A percentile compares a stretch with the other conserved stretches of the same genome.
Conservation (phyloP, 2,888 invertebrate species). For the Thymelicus acteon region DNA sequence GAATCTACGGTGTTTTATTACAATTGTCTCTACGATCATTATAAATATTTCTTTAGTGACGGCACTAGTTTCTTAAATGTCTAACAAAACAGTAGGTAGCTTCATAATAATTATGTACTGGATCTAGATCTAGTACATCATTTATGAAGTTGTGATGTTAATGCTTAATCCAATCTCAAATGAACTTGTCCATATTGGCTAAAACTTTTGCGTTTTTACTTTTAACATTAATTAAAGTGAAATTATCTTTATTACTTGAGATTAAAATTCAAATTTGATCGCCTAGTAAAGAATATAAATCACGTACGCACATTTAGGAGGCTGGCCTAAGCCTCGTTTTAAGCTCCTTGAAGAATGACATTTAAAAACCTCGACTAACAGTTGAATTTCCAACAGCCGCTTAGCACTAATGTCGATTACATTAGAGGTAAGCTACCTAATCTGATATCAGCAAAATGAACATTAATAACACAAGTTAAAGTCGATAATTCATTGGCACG, state of each 20-base stretch:
- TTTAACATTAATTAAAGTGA: neutral
- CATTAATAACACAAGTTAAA: neutral
- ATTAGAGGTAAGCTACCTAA: constrained; percentile 1
- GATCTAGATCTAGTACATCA: too few species aligned
- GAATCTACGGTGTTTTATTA: too few species aligned
- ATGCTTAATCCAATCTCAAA: constrained; percentile 23
- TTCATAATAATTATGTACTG: too few species aligned
- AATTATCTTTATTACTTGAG: neutral
- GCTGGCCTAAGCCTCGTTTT: neutral
- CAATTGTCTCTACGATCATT: too few species aligned
- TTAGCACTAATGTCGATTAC: neutral
- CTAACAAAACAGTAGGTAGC: constrained; percentile 4
- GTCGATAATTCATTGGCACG: neutral
- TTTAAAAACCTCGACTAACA: neutral
- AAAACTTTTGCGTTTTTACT: neutral
- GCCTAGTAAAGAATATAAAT: too few species aligned
- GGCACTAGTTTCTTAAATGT: neutral
- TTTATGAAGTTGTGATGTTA: constrained; percentile 10
- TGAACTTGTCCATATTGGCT: constrained; percentile 7
- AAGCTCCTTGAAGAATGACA: neutral
- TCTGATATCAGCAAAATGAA: neutral
- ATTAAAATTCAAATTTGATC: neutral
- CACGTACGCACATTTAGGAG: too few species aligned
- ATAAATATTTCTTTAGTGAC: too few species aligned
- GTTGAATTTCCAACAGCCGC: neutral